Conservation (phyloP, 2,797 vertebrate genomes). For the Atherinosoma microstoma region DNA sequence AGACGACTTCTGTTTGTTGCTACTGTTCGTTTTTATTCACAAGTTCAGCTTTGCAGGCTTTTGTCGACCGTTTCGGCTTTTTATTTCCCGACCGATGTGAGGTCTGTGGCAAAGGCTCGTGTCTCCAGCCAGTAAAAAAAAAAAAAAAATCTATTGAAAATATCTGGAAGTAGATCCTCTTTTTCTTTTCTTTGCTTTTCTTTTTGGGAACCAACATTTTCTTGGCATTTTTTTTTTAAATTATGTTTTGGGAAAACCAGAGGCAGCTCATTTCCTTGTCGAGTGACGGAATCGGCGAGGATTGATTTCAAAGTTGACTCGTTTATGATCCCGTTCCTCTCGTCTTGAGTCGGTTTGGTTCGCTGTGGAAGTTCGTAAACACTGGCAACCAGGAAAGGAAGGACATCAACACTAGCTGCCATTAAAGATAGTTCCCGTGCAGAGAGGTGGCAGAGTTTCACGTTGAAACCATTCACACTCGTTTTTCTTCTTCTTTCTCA, state of each 20-base stretch:
- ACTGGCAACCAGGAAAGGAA: neutral
- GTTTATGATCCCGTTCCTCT: too few species aligned
- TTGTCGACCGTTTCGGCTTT: neutral
- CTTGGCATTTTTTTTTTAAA: neutral
- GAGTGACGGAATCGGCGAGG: neutral
- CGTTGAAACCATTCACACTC: neutral
- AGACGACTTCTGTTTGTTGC: slow-evolving; percentile 6
- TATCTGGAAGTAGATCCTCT: neutral
- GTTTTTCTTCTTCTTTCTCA: slow-evolving; percentile 12
- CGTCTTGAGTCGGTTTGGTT: neutral
- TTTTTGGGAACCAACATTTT: neutral
- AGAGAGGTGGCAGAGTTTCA: neutral
- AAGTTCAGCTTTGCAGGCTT: slow-evolving; percentile 7
- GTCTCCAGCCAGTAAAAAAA: slow-evolving; percentile 2
- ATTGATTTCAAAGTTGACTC: neutral
- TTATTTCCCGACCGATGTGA: neutral
- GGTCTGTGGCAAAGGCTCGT: neutral
- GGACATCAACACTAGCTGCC: slow-evolving; percentile 30
- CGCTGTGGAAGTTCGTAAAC: neutral
- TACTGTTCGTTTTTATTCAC: neutral
- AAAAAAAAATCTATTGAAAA: too few species aligned
- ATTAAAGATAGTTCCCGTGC: too few species aligned
- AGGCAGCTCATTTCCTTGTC: neutral
- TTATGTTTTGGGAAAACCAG: neutral
- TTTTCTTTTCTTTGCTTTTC: neutral